Evolutionary conservation across 2,888 invertebrate species (phyloP), one percentile per base, ranked within the genome.

Genomic region (Limulus polyphemus): DNA sequence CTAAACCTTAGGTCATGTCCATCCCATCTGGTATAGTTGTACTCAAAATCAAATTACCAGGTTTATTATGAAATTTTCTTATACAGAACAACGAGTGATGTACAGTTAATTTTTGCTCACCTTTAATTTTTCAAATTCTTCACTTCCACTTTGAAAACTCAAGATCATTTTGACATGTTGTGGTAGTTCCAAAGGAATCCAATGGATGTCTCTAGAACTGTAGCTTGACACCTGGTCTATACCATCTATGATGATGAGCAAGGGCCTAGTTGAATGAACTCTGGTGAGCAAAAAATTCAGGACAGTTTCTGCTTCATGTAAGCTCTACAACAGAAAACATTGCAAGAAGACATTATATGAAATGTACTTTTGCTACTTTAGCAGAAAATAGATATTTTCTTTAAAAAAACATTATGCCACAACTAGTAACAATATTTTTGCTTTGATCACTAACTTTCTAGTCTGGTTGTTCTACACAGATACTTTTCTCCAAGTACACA

Each of bases 211-310:
- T 13, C 81, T 78, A 62, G 83, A 79, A 59, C 84, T 84, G 72
- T 77, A 71, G 47, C 72, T 72, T 58, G 71, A 67, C 62, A 83
- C 79, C 73, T 84, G 83, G 73, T 87, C 86, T 50, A 90, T 79
- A 0, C 88, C 89, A 72, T 90, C 90, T 68, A 90, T 81, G 57
- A 88, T 80, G 67, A 91, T 79, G 59, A 89, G 80, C 65, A 87
- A 60, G 0, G 75, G 74, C 12, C 70, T 68, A 11, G 71, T 69
- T n/a, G 69, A 69, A 77, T 56, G 83, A 81, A 67, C 83, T 79
- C 72, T 81, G 75, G 51, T 81, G 75, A 62, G 81, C 79, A 73
- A 81, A 5, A 14, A 49, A 4, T 17, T 48, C 16, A 66, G 57
- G 60, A 64, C 54, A 4, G 61, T 54, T 13, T 61, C 58, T 57